These are phyloP conservation scores for Polydrusus tereticollis DNA, from an alignment of 2,888 invertebrate species.

Conservation along the genomic window DNA sequence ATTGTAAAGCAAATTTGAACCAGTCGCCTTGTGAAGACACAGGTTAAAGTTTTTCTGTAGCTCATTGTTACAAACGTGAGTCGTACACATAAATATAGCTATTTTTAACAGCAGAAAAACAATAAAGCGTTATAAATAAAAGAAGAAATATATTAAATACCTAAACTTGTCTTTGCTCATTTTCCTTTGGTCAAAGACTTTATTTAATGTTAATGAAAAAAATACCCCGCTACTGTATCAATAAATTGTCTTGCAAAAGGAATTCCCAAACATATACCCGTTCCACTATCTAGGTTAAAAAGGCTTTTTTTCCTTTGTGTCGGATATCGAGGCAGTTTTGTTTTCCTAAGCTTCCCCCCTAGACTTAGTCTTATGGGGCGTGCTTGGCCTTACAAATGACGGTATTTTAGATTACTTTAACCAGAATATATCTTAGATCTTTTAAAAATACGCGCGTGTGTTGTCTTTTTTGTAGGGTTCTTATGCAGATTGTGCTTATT, in stretches of 20 bases:
- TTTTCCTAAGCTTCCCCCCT: constrained; percentile 33
- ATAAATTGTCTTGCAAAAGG: constrained; percentile 5
- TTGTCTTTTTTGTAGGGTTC: neutral
- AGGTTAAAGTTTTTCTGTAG: too few relatives aligned
- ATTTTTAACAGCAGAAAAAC: too few relatives aligned
- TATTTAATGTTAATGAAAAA: too few relatives aligned
- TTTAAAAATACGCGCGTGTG: constrained; percentile 15
- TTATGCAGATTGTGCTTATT: neutral
- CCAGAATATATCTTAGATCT: constrained; percentile 22
- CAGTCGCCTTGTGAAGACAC: too few relatives aligned
- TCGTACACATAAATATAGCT: too few relatives aligned
- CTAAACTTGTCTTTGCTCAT: too few relatives aligned
- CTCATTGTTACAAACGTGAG: too few relatives aligned
- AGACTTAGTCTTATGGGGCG: constrained; percentile 21
- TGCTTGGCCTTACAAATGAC: constrained; percentile 38
- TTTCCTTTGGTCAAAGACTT: too few relatives aligned
- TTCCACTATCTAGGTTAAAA: constrained; percentile 15
- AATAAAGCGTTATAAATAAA: too few relatives aligned
- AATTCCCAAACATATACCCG: constrained; percentile 15
- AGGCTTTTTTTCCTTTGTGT: constrained; percentile 23
- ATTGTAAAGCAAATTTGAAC: too few relatives aligned
- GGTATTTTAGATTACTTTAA: constrained; percentile 27
- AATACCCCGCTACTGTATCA: neutral
- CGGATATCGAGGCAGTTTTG: constrained; percentile 27
- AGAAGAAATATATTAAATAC: too few relatives aligned